Evolutionary conservation across 2,888 invertebrate genomes (phyloP), one percentile per base, ranked within the genome.

Genomic region (Drosophila multiciliata): DNA sequence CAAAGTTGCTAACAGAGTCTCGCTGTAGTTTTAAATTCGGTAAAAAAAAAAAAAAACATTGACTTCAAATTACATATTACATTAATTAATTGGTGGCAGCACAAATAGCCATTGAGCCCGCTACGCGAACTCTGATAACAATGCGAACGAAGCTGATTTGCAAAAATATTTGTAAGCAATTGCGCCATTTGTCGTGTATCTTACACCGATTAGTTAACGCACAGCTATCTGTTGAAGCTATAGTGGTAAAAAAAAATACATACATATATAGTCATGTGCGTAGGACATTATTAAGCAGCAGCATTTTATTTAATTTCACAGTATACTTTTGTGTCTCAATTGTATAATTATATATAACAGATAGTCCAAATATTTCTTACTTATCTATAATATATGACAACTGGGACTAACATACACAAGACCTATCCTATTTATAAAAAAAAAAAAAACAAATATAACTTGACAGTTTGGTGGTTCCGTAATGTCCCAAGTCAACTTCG

Each of bases 221-320:
- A 55, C 67, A 65, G 40, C 65, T 61, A 65, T 52, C 32, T 23
- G 52, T 57, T 71, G 32, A 54, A 70, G 48, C 62, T 57, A 42
- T 74, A 63, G 74, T 63, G 54, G 29, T 66, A 59, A 74, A 49
- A n/a, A 59, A 74, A 42, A 53, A 42, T 73, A 66, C 36, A 38
- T 55, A 55, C 35, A 55, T 50, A 50, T 29, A 50, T 57, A 63
- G 54, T 60, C 55, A 70, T 55, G 63, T 67, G 60, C 17, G 52
- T 60, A 74, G 49, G 74, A 54, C 38, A 59, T 73, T 71, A 58
- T 71, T 32, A 69, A 66, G 17, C 57, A 64, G 58, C 53, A 54
- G 63, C 36, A 52, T 58, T 69, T 40, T 58, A 40, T 29, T 40
- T 59, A 52, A 52, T 42, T 35, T 52, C 32, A 61, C 53, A 66